These are phyloP conservation scores for Deilephila elpenor DNA, from an alignment of 2,888 invertebrate genomes.

Conservation along the genomic window DNA sequence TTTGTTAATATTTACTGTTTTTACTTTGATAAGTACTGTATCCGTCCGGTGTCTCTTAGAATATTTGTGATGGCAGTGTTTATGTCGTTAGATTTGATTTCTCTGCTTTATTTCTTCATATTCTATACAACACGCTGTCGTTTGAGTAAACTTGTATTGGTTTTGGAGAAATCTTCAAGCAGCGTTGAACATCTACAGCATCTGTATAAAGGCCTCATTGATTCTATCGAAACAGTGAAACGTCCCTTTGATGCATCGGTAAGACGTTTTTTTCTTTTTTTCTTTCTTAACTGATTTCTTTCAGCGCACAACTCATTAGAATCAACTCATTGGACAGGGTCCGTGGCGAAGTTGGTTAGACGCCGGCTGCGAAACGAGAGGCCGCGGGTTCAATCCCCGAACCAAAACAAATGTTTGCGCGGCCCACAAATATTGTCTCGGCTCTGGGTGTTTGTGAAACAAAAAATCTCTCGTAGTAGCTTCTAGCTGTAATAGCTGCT, in stretches of 20 bases:
- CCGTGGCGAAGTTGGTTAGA: no score
- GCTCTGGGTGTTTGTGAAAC: no score
- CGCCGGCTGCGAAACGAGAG: no score
- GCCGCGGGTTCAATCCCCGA: no score
- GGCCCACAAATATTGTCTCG: no score
- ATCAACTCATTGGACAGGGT: no score
- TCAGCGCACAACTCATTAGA: neutral
- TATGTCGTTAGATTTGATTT: conserved; percentile 13
- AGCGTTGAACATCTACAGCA: conserved; percentile 8
- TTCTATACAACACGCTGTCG: conserved; percentile 15
- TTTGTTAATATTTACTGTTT: neutral
- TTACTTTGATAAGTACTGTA: neutral
- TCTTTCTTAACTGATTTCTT: neutral
- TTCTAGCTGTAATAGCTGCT: no score
- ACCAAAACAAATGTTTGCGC: no score
- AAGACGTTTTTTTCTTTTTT: neutral
- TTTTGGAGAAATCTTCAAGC: neutral
- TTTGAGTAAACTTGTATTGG: neutral
- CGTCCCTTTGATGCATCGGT: conserved; percentile 10
- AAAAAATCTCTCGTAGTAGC: no score
- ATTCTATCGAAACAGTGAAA: neutral
- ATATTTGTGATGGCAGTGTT: neutral
- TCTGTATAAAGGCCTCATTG: conserved; percentile 8
- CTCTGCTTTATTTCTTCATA: conserved; percentile 8
- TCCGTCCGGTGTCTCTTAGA: neutral